Percentiles rank a stretch among this genome's conserved stretches.
These are phyloP conservation scores for Gymnoscelis rufifasciata DNA, from an alignment of 2,888 invertebrate genomes.

Conservation along the genomic window DNA sequence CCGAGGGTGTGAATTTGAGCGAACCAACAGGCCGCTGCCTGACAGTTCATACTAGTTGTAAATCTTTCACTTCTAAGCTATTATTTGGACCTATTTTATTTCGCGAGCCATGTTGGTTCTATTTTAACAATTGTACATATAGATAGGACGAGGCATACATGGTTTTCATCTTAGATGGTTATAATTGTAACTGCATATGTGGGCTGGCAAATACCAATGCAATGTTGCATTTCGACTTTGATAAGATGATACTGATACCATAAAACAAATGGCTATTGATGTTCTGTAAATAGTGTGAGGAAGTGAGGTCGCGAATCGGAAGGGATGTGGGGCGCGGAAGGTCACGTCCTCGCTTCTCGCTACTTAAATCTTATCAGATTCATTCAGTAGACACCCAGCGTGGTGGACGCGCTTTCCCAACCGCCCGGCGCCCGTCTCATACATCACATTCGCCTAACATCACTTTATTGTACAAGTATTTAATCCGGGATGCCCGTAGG, in stretches of 20 bases:
- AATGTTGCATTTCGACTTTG: constrained; percentile 57
- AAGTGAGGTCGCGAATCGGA: constrained; percentile 43
- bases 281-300: constrained; percentile 43
- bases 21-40: constrained; percentile 69
- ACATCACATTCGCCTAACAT: constrained; percentile 46
- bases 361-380: constrained; percentile 31
- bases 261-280: constrained; percentile 58
- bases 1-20: constrained; percentile 73
- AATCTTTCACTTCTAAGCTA: constrained; percentile 45
- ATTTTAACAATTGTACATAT: constrained; percentile 72
- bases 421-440: constrained; percentile 32
- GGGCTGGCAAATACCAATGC: constrained; percentile 60
- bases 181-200: constrained; percentile 63
- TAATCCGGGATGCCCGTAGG: neutral
- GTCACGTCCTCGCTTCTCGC: constrained; percentile 51
- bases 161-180: constrained; percentile 60
- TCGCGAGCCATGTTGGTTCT: constrained; percentile 69
- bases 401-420: too few species aligned
- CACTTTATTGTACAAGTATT: constrained; percentile 28
- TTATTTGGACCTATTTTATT: constrained; percentile 59
- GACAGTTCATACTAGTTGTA: constrained; percentile 68
- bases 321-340: constrained; percentile 39
- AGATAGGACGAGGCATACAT: constrained; percentile 69
- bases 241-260: constrained; percentile 52
- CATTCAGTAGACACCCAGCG: constrained; percentile 16